A percentile compares a stretch with the other conserved stretches of the same genome.
Conservation (phyloP, 2,888 invertebrate species). For the Entomobrya proxima region DNA sequence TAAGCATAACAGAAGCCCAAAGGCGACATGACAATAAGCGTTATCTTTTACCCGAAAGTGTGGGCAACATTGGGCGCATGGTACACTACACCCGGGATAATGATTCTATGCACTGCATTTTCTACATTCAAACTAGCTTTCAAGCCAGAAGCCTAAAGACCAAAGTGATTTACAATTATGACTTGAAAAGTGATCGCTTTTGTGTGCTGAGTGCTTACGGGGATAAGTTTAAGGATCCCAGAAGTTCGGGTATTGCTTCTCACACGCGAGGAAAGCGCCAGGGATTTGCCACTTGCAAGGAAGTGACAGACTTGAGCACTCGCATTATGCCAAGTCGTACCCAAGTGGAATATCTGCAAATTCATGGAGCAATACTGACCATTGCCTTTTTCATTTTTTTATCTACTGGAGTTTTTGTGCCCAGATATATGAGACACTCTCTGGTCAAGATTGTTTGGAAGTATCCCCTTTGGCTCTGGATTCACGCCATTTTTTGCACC, state of each 20-base stretch:
- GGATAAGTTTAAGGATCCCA: neutral
- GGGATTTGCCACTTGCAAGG: neutral
- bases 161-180: neutral
- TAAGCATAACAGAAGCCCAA: neutral
- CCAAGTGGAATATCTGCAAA: neutral
- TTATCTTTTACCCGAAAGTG: neutral
- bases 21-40: neutral
- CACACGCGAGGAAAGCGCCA: neutral
- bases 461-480: conserved; percentile 7
- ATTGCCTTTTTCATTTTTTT: neutral
- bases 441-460: neutral
- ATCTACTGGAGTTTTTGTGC: conserved; percentile 11
- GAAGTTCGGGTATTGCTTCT: neutral
- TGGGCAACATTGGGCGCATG: neutral
- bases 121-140: neutral
- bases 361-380: conserved; percentile 6
- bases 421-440: conserved; percentile 8
- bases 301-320: neutral
- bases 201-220: conserved; percentile 32
- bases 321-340: conserved; percentile 3
- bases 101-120: conserved; percentile 22
- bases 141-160: neutral
- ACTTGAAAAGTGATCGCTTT: neutral
- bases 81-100: neutral
- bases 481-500: neutral